Evolutionary conservation across 2,888 invertebrate species (phyloP), one percentile per base, ranked within the genome.

Genomic region (Mellilla xanthometata): DNA sequence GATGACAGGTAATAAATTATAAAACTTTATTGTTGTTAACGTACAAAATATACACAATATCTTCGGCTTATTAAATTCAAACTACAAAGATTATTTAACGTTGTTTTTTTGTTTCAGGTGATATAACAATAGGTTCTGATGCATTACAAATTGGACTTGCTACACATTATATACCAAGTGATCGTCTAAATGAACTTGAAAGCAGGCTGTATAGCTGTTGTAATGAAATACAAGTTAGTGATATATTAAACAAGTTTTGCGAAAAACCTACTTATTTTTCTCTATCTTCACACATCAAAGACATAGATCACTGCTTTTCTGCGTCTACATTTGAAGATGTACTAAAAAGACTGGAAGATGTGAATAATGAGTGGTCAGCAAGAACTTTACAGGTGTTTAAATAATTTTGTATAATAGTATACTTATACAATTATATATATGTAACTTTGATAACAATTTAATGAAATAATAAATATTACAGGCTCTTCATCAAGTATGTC

Each of bases 221-320:
- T 9, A 10, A 15, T 31, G 31, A 15, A 19, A 4, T 5, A 15
- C 13, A 19, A 2, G 2, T 31, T 3, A 15, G 2, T 19, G 31
- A 3, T 9, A 15, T 31, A 4, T 12, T 31, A 12, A 15, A 15
- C 6, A 31, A 31, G 5, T 31, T 9, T 10, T 9, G 9, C 19
- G 9, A 9, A 8, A 2, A 30, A n/a, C 3, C 12, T 12, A 1
- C 2, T 12, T 8, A 13, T 4, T 30, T 30, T 30, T 30, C 30
- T n/a, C 12, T 30, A 2, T 15, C 31, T 2, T 15, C 31, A 1
- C 10, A 19, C 19, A 10, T 31, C 4, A 31, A 31, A 19, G 31
- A 31, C 7, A 31, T 31, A 9, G 31, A 31, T 9, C 19, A 19
- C 9, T 31, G 19, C 19, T 31, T 31, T 31, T 31, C 31, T 19